Evolutionary conservation across 2,797 vertebrate genomes (phyloP).

Genomic region (Gymnocypris eckloni): DNA sequence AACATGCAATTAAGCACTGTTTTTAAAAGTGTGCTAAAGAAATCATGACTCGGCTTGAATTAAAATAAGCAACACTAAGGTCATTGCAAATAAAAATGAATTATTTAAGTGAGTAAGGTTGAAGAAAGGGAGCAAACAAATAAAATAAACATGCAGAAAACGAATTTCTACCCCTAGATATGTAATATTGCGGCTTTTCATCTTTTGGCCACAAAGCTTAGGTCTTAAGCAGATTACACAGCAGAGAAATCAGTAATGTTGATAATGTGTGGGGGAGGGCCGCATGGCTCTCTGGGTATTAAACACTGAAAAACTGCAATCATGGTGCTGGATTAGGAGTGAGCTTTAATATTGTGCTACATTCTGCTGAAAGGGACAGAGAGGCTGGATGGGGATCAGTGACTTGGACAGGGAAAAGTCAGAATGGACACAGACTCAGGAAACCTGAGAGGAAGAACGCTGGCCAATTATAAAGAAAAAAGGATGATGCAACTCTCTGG

Average conservation of each 20-base stretch:
- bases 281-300: conserved; percentile 61
- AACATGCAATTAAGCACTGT: not conserved
- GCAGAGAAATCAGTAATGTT: conserved; percentile 74
- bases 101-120: not conserved
- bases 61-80: conserved; percentile 32
- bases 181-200: conserved; percentile 74
- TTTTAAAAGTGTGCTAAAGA: not conserved
- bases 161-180: conserved; percentile 58
- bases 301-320: conserved; percentile 75
- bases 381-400: conserved; percentile 47
- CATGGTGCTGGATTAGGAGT: conserved; percentile 75
- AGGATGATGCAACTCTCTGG: conserved; percentile 25
- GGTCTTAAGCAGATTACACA: conserved; percentile 80
- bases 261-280: conserved; percentile 65
- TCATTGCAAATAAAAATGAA: conserved; percentile 6
- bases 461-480: conserved; percentile 22
- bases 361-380: conserved; percentile 63
- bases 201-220: conserved; percentile 76
- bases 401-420: conserved; percentile 49
- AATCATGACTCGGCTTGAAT: not conserved
- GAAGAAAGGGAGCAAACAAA: conserved; percentile 22
- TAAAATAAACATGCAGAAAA: conserved; percentile 41
- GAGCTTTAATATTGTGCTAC: conserved; percentile 76
- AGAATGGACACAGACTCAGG: conserved; percentile 35
- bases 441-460: conserved; percentile 27